These are phyloP conservation scores for Aphidius gifuensis DNA, from an alignment of 1,140 invertebrate species.

Conservation along the genomic window DNA sequence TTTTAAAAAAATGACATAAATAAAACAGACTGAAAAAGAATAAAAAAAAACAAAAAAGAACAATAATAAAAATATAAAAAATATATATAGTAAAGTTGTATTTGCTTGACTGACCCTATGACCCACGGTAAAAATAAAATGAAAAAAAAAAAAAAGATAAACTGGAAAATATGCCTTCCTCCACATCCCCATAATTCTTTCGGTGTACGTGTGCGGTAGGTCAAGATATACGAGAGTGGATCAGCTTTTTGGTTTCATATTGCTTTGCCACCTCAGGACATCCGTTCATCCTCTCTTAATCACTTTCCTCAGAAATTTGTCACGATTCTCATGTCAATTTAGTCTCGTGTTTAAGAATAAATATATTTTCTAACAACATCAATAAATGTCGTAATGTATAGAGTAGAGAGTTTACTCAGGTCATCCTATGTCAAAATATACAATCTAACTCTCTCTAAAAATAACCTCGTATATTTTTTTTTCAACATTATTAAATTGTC, in stretches of 20 bases:
- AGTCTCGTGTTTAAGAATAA: no score
- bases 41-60: neutral
- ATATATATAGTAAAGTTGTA: neutral
- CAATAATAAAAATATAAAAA: slow-evolving; percentile 2
- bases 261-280: slow-evolving; percentile 33
- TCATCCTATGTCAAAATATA: no score
- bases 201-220: slow-evolving; percentile 18
- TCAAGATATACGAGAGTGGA: slow-evolving; percentile 21
- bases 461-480: no score
- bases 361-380: no score
- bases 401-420: no score
- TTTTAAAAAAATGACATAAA: neutral
- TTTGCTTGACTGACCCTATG: slow-evolving; percentile 3
- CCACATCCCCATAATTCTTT: slow-evolving; percentile 44
- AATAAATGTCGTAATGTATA: no score
- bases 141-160: neutral
- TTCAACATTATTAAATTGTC: no score
- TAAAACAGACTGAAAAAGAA: no score
- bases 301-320: slow-evolving; percentile 25
- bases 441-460: no score
- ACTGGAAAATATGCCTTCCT: slow-evolving; percentile 23
- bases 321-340: slow-evolving; percentile 2
- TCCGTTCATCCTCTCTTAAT: slow-evolving; percentile 32
- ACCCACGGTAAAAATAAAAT: slow-evolving; percentile 5
- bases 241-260: slow-evolving; percentile 20